Evolutionary conservation across 1,140 invertebrate genomes (phyloP), one percentile per base, ranked within the genome.

Genomic region (Cydia strobilella): DNA sequence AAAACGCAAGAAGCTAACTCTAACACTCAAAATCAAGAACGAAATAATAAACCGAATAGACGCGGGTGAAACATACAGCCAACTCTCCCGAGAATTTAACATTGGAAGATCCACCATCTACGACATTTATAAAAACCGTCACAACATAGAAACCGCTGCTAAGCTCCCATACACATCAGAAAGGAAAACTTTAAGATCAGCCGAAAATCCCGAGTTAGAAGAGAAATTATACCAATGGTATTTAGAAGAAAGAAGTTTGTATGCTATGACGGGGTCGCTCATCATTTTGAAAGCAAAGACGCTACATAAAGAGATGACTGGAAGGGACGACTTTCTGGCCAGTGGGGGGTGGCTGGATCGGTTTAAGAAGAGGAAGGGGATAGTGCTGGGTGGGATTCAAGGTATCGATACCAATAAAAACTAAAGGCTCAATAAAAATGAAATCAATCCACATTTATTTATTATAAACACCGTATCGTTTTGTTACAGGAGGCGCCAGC

Each of bases 271-370:
- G 1, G 65, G 65, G 4, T 35, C 65, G 25, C n/a, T 69, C 35
- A 69, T 69, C 9, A 35, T 35, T 1, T 18, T 69, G 27, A 69
- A 69, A n/a, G 65, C 65, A n/a, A 6, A 10, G n/a, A 69, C 31
- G n/a, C 4, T 69, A 0, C 65, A 69, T 10, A 69, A 69, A n/a
- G 65, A 69, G 31, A n/a, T 69, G 65, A 69, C 65, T 0, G 65
- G 65, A 0, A 69, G 18, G 2, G 65, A 69, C 20, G 65, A 69
- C 31, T 69, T 69, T 69, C 9, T 35, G 31, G 65, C 65, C 27
- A 69, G 65, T 15, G 18, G 35, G 27, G 65, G 65, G 31, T 69
- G 65, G 65, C 2, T 69, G 65, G 65, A 69, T 69, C 27, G 65
- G 65, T 69, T 69, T 69, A 69, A 69, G 65, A 69, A 69, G 27